Conservation (phyloP, 1,140 invertebrate genomes). For the Gonatopus flavifemur region DNA sequence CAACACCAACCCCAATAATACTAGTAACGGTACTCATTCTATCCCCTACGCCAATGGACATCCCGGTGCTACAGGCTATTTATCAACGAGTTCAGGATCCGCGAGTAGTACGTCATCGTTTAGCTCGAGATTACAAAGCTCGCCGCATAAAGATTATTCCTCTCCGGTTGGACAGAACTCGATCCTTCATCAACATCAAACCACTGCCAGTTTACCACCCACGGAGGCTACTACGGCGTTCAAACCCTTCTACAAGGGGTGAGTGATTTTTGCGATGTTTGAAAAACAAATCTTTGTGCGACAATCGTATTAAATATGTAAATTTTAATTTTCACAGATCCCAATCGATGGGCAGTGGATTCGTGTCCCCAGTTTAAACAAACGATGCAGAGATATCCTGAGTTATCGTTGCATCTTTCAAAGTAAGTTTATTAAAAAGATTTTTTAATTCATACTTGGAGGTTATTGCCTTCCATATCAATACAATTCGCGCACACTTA, state of each 20-base stretch:
- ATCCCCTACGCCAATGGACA: constrained; percentile 56
- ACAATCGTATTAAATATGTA: too few relatives aligned
- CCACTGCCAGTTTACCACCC: constrained; percentile 50
- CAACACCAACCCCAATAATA: constrained; percentile 46
- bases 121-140: constrained; percentile 59
- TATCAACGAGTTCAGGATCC: constrained; percentile 58
- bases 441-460: too few relatives aligned
- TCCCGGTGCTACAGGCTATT: constrained; percentile 55
- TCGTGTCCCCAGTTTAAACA: constrained; percentile 65
- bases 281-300: too few relatives aligned
- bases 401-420: constrained; percentile 21
- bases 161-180: constrained; percentile 48
- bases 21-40: too few relatives aligned
- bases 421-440: constrained; percentile 44
- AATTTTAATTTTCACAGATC: constrained; percentile 63
- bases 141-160: constrained; percentile 63
- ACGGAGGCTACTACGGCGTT: constrained; percentile 70
- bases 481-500: too few relatives aligned
- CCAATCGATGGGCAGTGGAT: constrained; percentile 63
- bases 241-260: constrained; percentile 89
- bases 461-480: too few relatives aligned
- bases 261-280: constrained; percentile 32
- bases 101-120: constrained; percentile 57
- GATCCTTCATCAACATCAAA: constrained; percentile 53
- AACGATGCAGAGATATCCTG: neutral